Conservation (phyloP, 1,140 invertebrate species). For the Euglossa dilemma region DNA sequence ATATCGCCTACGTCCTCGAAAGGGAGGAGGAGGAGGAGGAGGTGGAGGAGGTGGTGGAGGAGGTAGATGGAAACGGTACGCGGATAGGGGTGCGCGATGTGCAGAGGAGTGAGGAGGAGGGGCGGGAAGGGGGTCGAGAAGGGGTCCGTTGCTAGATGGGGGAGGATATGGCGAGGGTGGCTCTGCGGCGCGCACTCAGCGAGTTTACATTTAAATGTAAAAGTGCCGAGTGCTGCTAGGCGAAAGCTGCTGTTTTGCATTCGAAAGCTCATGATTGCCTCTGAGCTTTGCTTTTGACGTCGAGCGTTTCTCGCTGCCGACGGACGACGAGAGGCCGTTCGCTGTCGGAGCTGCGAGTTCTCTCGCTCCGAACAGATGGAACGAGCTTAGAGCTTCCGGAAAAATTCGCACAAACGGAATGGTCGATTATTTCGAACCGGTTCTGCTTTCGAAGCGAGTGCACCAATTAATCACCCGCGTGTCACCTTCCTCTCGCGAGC, state of each 20-base stretch:
- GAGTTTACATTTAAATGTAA: conserved; percentile 84
- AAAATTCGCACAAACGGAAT: conserved; percentile 47
- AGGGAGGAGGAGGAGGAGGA: conserved; percentile 14
- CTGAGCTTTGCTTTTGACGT: conserved; percentile 82
- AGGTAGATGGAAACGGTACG: conserved; percentile 19
- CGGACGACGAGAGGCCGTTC: conserved; percentile 45
- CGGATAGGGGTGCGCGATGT: conserved; percentile 15
- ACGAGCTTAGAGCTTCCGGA: conserved; percentile 34
- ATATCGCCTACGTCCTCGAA: conserved; percentile 65
- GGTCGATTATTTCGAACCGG: conserved; percentile 14
- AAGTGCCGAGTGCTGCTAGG: conserved; percentile 77
- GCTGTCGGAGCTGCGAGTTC: conserved; percentile 31
- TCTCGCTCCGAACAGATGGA: conserved; percentile 49
- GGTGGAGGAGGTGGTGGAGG: conserved; percentile 21
- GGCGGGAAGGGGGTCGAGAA: conserved; percentile 32
- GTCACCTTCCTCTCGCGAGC: neutral
- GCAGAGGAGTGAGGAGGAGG: neutral
- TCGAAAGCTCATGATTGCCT: conserved; percentile 83
- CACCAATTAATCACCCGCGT: neutral
- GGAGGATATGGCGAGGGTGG: conserved; percentile 63
- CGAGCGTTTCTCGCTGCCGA: conserved; percentile 63
- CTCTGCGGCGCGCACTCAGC: conserved; percentile 76
- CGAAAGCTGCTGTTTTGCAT: conserved; percentile 83
- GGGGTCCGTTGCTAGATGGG: conserved; percentile 53
- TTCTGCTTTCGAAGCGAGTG: neutral